Conservation (phyloP, 2,797 vertebrate species). For the Megaceryle alcyon region DNA sequence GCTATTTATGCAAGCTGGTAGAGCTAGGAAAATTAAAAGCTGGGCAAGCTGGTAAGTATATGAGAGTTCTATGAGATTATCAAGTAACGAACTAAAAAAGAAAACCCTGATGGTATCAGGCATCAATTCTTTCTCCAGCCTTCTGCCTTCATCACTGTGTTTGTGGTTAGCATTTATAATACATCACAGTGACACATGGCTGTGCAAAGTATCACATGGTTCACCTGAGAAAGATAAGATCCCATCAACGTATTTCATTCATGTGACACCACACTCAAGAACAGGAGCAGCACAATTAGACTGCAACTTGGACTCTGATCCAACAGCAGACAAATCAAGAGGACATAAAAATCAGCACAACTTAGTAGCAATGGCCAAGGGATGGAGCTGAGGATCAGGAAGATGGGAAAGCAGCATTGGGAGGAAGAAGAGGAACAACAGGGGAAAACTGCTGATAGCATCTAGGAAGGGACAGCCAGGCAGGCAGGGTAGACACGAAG, state of each 20-base stretch:
- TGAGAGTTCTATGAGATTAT: slow-evolving; percentile 9
- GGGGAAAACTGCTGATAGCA: not conserved
- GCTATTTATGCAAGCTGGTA: not conserved
- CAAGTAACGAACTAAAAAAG: slow-evolving; percentile 23
- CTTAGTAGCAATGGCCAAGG: not conserved
- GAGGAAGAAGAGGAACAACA: not conserved
- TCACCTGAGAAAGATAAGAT: slow-evolving; percentile 31
- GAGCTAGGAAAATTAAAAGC: slow-evolving; percentile 1
- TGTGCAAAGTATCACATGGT: slow-evolving; percentile 15
- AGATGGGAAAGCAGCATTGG: not conserved
- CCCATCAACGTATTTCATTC: slow-evolving; percentile 3
- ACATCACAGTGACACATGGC: not conserved
- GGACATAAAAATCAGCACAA: not conserved
- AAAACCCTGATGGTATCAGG: not conserved
- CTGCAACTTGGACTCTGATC: not conserved
- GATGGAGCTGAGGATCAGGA: not conserved
- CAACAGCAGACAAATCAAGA: not conserved
- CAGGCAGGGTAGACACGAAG: not conserved
- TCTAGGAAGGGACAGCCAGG: not conserved
- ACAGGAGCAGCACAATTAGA: not conserved
- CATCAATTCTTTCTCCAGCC: slow-evolving; percentile 4
- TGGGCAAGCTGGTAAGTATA: not conserved
- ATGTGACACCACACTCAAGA: not conserved
- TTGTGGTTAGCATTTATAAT: not conserved
- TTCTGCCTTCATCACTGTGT: not conserved